A percentile compares a stretch with the other conserved stretches of the same genome.
Conservation (phyloP, 2,888 invertebrate genomes). For the Pediacus dermestoides region DNA sequence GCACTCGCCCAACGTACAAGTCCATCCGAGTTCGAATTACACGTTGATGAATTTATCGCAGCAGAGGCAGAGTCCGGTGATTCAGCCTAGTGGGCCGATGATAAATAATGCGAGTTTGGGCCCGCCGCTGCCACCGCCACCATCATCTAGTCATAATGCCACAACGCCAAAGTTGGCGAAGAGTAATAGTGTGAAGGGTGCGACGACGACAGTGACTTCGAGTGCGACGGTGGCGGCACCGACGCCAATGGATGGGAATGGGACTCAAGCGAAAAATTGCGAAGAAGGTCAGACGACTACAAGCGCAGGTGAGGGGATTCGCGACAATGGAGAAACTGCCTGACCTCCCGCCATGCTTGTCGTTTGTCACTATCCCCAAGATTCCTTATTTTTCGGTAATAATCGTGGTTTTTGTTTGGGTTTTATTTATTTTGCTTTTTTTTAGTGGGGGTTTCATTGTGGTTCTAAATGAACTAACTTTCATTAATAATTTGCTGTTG, state of each 20-base stretch:
- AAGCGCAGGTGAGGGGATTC: conserved; percentile 47
- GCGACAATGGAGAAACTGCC: conserved; percentile 49
- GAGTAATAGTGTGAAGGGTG: too few species aligned
- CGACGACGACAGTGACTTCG: neutral
- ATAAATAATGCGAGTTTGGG: conserved; percentile 38
- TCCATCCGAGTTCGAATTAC: conserved; percentile 38
- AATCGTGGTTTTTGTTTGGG: conserved; percentile 42
- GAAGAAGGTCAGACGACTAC: conserved; percentile 25
- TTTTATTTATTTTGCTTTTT: conserved; percentile 27
- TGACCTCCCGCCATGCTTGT: conserved; percentile 46
- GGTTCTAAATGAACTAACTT: conserved; percentile 9
- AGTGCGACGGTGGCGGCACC: neutral
- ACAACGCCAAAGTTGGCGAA: conserved; percentile 2
- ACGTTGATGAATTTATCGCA: conserved; percentile 42
- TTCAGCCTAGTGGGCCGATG: conserved; percentile 47
- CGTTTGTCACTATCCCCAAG: conserved; percentile 43
- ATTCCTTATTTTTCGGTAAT: conserved; percentile 47
- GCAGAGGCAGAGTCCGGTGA: conserved; percentile 44
- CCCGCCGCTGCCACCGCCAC: conserved; percentile 14
- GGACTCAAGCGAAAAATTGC: too few species aligned
- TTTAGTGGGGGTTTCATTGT: too few species aligned
- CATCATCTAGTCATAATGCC: conserved; percentile 8
- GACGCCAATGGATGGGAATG: too few species aligned
- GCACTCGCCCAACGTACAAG: conserved; percentile 50
- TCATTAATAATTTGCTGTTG: conserved; percentile 2